phyloP scores from a whole-genome alignment of 2,888 invertebrate genomes.

The Athalia circularis region DNA sequence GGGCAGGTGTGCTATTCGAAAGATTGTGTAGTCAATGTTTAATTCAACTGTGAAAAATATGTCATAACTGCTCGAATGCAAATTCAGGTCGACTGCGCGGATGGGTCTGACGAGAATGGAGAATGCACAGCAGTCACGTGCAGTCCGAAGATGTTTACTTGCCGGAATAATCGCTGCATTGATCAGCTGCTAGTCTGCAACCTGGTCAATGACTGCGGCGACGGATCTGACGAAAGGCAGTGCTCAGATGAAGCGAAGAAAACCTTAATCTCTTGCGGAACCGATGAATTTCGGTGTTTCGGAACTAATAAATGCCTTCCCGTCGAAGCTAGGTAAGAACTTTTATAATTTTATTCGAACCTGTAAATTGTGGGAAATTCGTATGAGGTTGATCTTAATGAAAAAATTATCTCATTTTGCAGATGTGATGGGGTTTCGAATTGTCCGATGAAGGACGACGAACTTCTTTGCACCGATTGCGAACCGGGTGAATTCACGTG shows the following conservation, averaged over 20 bases:
- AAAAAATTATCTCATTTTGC: constrained; percentile 45
- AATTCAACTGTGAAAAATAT: constrained; percentile 58
- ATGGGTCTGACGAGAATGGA: constrained; percentile 69
- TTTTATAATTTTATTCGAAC: not conserved
- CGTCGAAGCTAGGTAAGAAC: constrained; percentile 57
- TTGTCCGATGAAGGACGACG: constrained; percentile 85
- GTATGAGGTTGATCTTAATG: not conserved
- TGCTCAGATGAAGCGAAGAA: constrained; percentile 65
- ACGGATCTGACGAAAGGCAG: constrained; percentile 76
- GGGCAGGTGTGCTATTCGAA: constrained; percentile 56
- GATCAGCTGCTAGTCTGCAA: constrained; percentile 77
- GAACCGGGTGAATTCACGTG: constrained; percentile 75
- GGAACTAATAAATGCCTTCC: constrained; percentile 64
- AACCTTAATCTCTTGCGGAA: constrained; percentile 52
- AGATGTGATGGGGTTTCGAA: constrained; percentile 82
- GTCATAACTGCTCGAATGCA: not conserved
- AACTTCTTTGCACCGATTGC: constrained; percentile 78
- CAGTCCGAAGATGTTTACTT: constrained; percentile 71
- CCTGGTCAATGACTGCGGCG: constrained; percentile 77
- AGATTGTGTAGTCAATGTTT: not conserved
- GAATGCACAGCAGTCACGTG: constrained; percentile 62
- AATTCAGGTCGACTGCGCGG: constrained; percentile 64
- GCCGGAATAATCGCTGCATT: constrained; percentile 78
- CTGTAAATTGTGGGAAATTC: not conserved
- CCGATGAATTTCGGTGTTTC: constrained; percentile 61